Conservation (phyloP, 2,888 invertebrate genomes). For the Eupithecia vulgata region DNA sequence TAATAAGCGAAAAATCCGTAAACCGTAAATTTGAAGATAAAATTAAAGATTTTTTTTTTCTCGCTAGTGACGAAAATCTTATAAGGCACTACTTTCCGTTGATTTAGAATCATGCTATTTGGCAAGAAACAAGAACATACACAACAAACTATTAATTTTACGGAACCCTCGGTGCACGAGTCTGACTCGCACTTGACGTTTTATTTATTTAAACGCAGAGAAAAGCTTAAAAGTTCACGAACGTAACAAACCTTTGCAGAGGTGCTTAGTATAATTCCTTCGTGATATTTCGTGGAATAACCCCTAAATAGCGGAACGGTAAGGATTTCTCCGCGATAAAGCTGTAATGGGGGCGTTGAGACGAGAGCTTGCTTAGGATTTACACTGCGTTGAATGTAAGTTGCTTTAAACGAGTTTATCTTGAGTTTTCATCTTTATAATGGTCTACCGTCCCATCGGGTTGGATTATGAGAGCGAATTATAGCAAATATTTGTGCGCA, state of each 20-base stretch:
- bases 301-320: constrained; percentile 26
- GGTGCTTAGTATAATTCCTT: constrained; percentile 31
- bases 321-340: constrained; percentile 33
- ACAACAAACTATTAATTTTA: too few relatives aligned
- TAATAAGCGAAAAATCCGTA: too few relatives aligned
- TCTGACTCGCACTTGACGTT: too few relatives aligned
- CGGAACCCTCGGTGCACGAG: too few relatives aligned
- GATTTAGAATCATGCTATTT: too few relatives aligned
- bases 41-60: too few relatives aligned
- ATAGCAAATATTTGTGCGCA: too few relatives aligned
- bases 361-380: constrained; percentile 37
- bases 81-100: too few relatives aligned
- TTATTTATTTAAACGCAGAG: too few relatives aligned
- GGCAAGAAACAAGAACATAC: too few relatives aligned
- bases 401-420: constrained; percentile 13
- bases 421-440: constrained; percentile 2
- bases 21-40: too few relatives aligned
- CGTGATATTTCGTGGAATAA: constrained; percentile 11
- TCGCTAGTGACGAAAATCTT: too few relatives aligned
- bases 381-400: constrained; percentile 19
- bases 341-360: constrained; percentile 37
- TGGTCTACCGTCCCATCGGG: background rate
- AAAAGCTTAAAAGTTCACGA: background rate
- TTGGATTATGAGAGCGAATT: background rate
- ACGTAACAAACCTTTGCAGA: constrained; percentile 8